Percentiles rank a stretch among this genome's conserved stretches.
These are phyloP conservation scores for Aldabrachelys gigantea DNA, from an alignment of 2,113 vertebrate genomes.

Conservation along the genomic window DNA sequence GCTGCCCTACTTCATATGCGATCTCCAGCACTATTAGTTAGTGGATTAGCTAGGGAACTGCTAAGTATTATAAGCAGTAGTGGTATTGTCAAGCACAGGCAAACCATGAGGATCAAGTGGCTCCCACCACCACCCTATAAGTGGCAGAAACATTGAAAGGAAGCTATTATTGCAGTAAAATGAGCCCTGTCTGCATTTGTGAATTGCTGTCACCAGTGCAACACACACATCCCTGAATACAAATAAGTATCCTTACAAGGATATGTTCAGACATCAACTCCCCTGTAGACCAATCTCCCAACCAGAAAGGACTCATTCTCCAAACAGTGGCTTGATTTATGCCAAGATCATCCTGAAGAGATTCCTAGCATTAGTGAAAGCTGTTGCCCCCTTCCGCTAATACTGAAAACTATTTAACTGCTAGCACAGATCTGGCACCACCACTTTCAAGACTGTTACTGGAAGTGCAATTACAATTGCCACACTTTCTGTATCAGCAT, in stretches of 20 bases:
- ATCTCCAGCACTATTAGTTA: background rate
- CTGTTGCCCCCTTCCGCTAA: background rate
- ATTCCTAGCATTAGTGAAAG: no score
- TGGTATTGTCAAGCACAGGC: background rate
- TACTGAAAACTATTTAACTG: background rate
- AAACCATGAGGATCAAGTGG: background rate
- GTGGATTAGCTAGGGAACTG: background rate
- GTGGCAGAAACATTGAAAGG: background rate
- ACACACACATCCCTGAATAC: background rate
- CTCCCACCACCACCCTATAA: background rate
- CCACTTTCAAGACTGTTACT: background rate
- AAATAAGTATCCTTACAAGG: background rate
- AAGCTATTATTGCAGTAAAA: background rate
- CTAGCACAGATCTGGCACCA: background rate
- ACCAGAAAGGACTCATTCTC: background rate
- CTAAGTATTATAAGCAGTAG: accelerated
- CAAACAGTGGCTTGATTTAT: background rate
- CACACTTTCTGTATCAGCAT: background rate
- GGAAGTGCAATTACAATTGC: background rate
- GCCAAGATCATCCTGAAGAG: background rate
- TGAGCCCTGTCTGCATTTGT: background rate
- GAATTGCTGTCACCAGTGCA: background rate
- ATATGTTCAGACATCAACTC: background rate
- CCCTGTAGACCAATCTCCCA: background rate
- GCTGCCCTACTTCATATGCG: accelerated